Evolutionary conservation across 2,797 vertebrate species (phyloP).

Genomic region (Lepus townsendii): DNA sequence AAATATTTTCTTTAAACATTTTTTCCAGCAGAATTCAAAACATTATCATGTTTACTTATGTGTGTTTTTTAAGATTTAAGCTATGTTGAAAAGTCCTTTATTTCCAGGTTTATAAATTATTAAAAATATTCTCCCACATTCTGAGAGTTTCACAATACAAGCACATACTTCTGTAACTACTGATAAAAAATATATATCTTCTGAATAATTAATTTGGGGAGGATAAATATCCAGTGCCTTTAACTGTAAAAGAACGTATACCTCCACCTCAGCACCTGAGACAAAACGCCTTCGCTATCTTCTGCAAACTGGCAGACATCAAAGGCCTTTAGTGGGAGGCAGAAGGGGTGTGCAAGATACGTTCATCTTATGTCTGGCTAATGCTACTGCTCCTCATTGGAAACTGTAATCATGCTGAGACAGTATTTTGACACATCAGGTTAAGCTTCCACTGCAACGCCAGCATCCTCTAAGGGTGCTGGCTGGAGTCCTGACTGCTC

Average conservation of each 20-base stretch:
- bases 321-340: background rate
- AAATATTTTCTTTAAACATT: slow-evolving; percentile 57
- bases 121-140: slow-evolving; percentile 7
- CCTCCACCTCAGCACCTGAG: background rate
- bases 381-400: background rate
- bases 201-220: slow-evolving; percentile 45
- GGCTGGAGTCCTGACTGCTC: too few relatives aligned
- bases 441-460: too few relatives aligned
- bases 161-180: background rate
- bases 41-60: slow-evolving; percentile 30
- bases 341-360: background rate
- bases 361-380: background rate
- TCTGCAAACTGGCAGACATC: background rate
- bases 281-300: background rate
- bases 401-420: background rate
- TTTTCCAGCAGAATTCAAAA: slow-evolving; percentile 43
- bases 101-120: slow-evolving; percentile 30
- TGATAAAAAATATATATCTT: slow-evolving; percentile 5
- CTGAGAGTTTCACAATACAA: background rate
- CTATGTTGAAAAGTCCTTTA: background rate
- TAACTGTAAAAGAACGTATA: background rate
- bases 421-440: too few relatives aligned
- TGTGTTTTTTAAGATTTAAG: background rate
- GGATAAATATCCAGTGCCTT: background rate
- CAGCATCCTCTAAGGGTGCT: too few relatives aligned